phyloP scores from a whole-genome alignment of 2,888 invertebrate species.

The Volucella inflata region DNA sequence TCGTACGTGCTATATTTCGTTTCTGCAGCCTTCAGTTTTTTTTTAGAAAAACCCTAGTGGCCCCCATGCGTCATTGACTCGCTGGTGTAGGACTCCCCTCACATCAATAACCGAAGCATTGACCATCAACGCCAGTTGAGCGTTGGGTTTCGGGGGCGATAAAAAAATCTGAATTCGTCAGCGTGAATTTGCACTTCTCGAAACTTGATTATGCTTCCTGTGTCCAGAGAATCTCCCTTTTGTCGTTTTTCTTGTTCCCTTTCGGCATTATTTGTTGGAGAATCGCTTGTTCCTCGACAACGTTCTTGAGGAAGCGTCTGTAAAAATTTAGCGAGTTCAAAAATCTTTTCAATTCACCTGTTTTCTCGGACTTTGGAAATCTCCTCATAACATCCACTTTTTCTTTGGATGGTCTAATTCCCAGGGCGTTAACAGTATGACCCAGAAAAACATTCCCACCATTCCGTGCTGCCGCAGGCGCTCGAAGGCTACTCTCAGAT shows the following conservation, averaged over 20 bases:
- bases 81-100: no score
- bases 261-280: neutral
- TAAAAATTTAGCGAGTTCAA: slow-evolving; percentile 80
- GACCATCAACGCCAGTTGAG: slow-evolving; percentile 4
- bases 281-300: slow-evolving; percentile 19
- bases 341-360: no score
- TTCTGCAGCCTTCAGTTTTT: no score
- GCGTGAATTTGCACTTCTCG: neutral
- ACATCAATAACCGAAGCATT: slow-evolving; percentile 28
- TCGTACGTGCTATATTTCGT: no score
- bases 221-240: slow-evolving; percentile 6
- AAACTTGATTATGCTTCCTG: neutral
- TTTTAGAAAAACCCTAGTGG: no score
- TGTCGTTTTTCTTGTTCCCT: slow-evolving; percentile 26
- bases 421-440: no score
- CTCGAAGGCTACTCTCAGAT: slow-evolving; percentile 9
- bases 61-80: no score
- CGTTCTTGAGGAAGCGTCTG: slow-evolving; percentile 76
- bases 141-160: slow-evolving; percentile 2
- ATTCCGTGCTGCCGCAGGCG: slow-evolving; percentile 11
- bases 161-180: neutral
- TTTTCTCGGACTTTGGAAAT: no score
- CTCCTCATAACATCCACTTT: no score
- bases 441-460: slow-evolving; percentile 23
- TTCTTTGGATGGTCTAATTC: no score